A percentile compares a stretch with the other conserved stretches of the same genome.
phyloP scores from a whole-genome alignment of 2,797 vertebrate species.

The Poecile montanus region DNA sequence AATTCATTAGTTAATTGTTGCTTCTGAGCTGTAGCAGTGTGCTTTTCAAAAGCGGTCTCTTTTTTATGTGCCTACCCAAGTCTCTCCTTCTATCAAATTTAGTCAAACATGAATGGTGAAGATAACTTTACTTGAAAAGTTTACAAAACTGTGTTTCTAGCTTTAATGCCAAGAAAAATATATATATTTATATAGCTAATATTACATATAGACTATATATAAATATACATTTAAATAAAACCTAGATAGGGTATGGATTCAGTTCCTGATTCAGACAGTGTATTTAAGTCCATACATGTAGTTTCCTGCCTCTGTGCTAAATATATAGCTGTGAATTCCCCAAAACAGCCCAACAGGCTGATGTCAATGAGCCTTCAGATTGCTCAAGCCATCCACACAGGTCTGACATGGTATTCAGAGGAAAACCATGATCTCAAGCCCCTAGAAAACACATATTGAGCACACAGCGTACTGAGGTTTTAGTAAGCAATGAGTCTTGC shows the following conservation, averaged over 20 bases:
- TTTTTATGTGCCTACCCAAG: neutral
- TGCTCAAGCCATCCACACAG: too few relatives aligned
- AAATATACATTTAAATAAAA: neutral
- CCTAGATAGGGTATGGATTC: neutral
- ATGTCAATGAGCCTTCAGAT: neutral
- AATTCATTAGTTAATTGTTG: neutral
- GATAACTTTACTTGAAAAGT: neutral
- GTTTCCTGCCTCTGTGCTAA: neutral
- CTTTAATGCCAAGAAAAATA: neutral
- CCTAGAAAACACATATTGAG: neutral
- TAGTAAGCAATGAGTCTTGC: neutral
- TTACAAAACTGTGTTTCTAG: neutral
- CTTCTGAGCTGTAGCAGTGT: neutral
- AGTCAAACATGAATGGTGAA: neutral
- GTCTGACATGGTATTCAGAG: neutral
- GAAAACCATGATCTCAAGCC: neutral
- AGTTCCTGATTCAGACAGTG: neutral
- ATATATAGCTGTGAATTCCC: neutral
- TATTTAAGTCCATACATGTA: neutral
- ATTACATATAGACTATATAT: too few relatives aligned
- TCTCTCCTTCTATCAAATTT: neutral
- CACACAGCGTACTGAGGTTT: neutral
- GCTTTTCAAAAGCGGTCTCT: neutral
- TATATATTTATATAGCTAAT: neutral
- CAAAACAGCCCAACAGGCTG: neutral